Base-by-base conservation (phyloP, 1,140 invertebrate species). In the Fopius arisanus region DNA sequence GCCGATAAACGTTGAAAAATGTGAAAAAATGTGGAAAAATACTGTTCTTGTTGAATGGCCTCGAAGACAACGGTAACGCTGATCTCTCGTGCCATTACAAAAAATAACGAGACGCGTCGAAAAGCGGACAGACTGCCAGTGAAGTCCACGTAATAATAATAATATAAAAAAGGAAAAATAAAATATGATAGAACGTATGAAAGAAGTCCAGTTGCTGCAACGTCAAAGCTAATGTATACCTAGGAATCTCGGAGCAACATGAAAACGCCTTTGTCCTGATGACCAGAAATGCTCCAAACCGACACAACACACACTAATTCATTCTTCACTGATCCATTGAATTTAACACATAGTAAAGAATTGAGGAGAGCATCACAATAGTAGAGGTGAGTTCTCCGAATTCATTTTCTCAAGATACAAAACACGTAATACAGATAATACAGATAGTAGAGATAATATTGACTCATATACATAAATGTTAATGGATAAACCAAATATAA, bases 31-130 rank as follows among this genome's bases (percentile, higher is more conserved):
- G 4, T 59, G 23, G 23, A 23, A 26, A 26, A 59, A 23, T 26
- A 23, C 14, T 26, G 9, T 23, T 19, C 10, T 59, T 19, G 19
- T 14, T 59, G 23, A 59, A 28, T 59, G 54, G 54, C 54, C 54
- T 59, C 54, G 54, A 59, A 59, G 54, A 59, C 54, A 59, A 59
- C 54, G 54, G 54, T 21, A 59, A 59, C 54, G 54, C 54, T 59
- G 54, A 21, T 59, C 54, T 59, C 54, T 59, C 54, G 54, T 12
- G 2, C 14, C 23, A 59, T 26, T 26, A 26, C 23, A 59, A 59
- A 59, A 54, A 43, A 19, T 23, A 59, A 59, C 23, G 54, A 59
- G 54, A 59, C 21, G 54, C 54, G 5, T 3, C 6, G 43, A 48
- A 48, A n/a, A 59, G 54, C 16, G 19, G 21, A 10, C n/a, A n/a